phyloP scores from a whole-genome alignment of 1,140 invertebrate genomes.

The Centruroides sculpturatus region DNA sequence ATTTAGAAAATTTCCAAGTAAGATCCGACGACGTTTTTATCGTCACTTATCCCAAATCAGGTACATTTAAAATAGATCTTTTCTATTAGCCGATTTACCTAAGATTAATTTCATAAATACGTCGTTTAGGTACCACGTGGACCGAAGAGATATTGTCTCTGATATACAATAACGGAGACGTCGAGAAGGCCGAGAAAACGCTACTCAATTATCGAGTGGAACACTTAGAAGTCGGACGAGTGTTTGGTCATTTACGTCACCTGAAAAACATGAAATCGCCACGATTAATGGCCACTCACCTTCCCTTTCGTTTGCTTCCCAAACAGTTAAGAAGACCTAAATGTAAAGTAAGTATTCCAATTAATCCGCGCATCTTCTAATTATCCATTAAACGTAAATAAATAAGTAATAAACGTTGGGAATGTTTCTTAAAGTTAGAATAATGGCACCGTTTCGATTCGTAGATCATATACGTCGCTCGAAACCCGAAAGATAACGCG shows the following conservation, averaged over 20 bases:
- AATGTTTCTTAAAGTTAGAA: not conserved
- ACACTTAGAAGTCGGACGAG: slow-evolving; percentile 19
- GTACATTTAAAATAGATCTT: not conserved
- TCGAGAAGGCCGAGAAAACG: slow-evolving; percentile 38
- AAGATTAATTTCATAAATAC: too few relatives aligned
- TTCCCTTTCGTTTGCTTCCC: slow-evolving; percentile 23
- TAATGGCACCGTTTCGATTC: slow-evolving; percentile 12
- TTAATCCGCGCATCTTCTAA: not conserved
- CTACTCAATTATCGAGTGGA: slow-evolving; percentile 13
- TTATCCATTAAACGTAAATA: not conserved
- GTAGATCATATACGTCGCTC: slow-evolving; percentile 72
- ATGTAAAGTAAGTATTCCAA: slow-evolving; percentile 18
- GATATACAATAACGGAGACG: slow-evolving; percentile 53
- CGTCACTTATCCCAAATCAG: slow-evolving; percentile 29
- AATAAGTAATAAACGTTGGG: not conserved
- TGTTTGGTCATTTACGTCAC: slow-evolving; percentile 12
- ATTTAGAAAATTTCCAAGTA: slow-evolving; percentile 14
- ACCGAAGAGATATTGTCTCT: slow-evolving; percentile 67
- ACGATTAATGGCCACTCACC: slow-evolving; percentile 21
- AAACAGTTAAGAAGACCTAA: slow-evolving; percentile 18
- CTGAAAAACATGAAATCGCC: slow-evolving; percentile 12
- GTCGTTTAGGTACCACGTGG: slow-evolving; percentile 55
- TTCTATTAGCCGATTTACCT: too few relatives aligned
- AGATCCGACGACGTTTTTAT: slow-evolving; percentile 28
- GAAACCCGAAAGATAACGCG: slow-evolving; percentile 87